phyloP scores from a whole-genome alignment of 2,888 invertebrate species.

The Nomada goodeniana region DNA sequence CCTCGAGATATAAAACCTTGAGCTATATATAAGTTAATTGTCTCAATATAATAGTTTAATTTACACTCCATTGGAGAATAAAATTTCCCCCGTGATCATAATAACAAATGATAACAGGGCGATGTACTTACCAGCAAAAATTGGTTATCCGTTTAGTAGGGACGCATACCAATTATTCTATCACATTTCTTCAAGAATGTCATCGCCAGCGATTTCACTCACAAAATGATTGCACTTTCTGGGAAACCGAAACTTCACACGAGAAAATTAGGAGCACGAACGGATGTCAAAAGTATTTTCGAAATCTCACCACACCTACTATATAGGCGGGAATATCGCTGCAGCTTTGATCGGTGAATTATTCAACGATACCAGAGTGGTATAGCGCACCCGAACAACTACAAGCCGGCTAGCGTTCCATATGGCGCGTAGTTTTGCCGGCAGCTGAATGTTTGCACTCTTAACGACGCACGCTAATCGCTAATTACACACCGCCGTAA shows the following conservation, averaged over 20 bases:
- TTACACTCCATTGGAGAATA: no score
- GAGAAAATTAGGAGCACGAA: not conserved
- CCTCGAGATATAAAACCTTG: no score
- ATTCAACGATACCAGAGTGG: slow-evolving; percentile 35
- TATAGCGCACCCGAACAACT: slow-evolving; percentile 29
- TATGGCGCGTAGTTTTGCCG: slow-evolving; percentile 48
- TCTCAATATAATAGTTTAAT: no score
- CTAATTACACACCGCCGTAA: slow-evolving; percentile 75
- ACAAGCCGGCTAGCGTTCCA: slow-evolving; percentile 25
- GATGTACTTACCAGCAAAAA: not conserved
- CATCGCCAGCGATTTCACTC: not conserved
- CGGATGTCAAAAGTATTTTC: slow-evolving; percentile 6
- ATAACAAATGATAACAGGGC: not conserved
- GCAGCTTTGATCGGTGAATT: slow-evolving; percentile 46
- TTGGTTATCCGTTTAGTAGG: not conserved
- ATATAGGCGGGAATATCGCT: slow-evolving; percentile 35
- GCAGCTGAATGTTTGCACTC: slow-evolving; percentile 51
- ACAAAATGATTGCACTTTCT: not conserved
- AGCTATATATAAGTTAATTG: no score
- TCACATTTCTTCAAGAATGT: not conserved
- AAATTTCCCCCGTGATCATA: no score
- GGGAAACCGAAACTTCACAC: slow-evolving; percentile 25
- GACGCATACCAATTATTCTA: not conserved
- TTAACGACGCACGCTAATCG: slow-evolving; percentile 71
- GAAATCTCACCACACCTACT: not conserved